phyloP scores from a whole-genome alignment of 2,797 vertebrate genomes.

The Gambelia wislizenii region DNA sequence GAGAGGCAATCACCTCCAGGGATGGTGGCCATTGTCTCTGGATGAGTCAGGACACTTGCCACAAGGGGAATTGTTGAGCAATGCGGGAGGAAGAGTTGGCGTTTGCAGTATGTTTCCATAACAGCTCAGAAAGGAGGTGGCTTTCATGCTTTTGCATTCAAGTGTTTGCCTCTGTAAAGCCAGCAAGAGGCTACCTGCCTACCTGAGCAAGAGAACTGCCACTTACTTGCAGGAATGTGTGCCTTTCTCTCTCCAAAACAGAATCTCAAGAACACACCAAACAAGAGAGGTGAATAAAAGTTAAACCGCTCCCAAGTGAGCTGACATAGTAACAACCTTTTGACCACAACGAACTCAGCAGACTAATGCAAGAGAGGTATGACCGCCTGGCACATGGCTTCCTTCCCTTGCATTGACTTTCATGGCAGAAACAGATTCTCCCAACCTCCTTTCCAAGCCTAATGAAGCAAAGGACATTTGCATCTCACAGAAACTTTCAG shows the following conservation, averaged over 20 bases:
- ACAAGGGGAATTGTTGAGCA: slow-evolving; percentile 26
- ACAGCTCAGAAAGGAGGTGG: accelerated
- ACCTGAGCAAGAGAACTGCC: background rate
- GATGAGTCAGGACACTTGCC: background rate
- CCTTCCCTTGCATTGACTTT: background rate
- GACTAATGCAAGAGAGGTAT: background rate
- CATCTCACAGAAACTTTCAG: background rate
- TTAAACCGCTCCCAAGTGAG: background rate
- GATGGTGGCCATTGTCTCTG: slow-evolving; percentile 15
- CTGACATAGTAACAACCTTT: background rate
- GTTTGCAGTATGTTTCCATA: slow-evolving; percentile 3
- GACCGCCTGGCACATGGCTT: too few species aligned
- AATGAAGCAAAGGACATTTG: too few species aligned
- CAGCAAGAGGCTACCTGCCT: background rate
- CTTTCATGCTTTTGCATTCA: too few species aligned
- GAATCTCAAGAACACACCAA: background rate
- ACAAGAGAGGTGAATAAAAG: background rate
- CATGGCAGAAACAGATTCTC: too few species aligned
- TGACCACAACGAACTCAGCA: background rate
- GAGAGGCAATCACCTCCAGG: slow-evolving; percentile 12
- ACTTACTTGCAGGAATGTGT: background rate
- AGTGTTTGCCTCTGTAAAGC: slow-evolving; percentile 2
- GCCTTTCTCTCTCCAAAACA: background rate
- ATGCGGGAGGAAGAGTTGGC: background rate
- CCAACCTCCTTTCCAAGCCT: too few species aligned